A percentile compares a stretch with the other conserved stretches of the same genome.
Conservation (phyloP, 2,888 invertebrate genomes). For the Lacanobia wlatinum region DNA sequence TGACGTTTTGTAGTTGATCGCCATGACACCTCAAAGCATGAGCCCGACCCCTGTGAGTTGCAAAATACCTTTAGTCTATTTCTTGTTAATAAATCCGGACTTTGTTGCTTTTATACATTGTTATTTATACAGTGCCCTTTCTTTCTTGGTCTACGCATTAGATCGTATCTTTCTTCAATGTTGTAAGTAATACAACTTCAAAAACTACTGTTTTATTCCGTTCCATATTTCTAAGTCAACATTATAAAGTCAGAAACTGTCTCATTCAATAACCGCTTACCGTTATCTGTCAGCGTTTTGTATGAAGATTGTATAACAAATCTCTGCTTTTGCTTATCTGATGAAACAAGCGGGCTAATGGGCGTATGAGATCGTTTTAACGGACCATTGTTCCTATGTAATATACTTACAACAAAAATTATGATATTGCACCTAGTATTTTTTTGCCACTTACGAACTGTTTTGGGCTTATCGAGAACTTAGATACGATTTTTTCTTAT, state of each 20-base stretch:
- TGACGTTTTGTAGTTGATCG: constrained; percentile 54
- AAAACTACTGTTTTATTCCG: constrained; percentile 47
- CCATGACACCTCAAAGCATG: constrained; percentile 56
- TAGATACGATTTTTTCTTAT: constrained; percentile 37
- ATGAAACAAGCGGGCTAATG: constrained; percentile 68
- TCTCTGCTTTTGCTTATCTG: constrained; percentile 70
- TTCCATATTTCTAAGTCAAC: constrained; percentile 45
- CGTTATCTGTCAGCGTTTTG: constrained; percentile 63
- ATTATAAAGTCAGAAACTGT: constrained; percentile 60
- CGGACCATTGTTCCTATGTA: constrained; percentile 68
- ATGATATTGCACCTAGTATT: constrained; percentile 57
- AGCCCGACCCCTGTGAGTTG: constrained; percentile 54
- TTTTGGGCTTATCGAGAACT: constrained; percentile 47
- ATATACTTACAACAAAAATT: constrained; percentile 58
- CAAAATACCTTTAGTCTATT: constrained; percentile 37
- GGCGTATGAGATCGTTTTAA: constrained; percentile 71
- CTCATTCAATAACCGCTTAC: constrained; percentile 61
- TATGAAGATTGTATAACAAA: constrained; percentile 66
- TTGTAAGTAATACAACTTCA: constrained; percentile 21
- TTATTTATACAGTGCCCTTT: constrained; percentile 9
- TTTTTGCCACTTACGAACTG: constrained; percentile 31
- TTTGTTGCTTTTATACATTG: constrained; percentile 7
- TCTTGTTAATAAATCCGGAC: constrained; percentile 28
- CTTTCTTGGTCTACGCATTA: constrained; percentile 11
- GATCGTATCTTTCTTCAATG: constrained; percentile 46